Percentiles rank a stretch among this genome's conserved stretches.
Conservation (phyloP, 2,888 invertebrate species). For the Aspidiotus destructor region DNA sequence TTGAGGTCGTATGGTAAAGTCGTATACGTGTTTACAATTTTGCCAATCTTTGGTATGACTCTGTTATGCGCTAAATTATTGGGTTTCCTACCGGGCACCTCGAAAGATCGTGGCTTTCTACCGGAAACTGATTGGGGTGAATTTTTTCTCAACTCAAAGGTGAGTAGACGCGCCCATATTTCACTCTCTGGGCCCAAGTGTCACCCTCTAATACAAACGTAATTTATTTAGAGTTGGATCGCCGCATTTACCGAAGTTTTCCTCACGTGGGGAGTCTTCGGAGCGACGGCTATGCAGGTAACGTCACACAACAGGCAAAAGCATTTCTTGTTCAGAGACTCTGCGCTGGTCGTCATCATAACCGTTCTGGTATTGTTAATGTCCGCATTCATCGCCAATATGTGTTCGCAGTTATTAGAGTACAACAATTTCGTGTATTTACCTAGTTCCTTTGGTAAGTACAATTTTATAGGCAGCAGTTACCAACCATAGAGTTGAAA, state of each 20-base stretch:
- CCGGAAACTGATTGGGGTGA: conserved; percentile 72
- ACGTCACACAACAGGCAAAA: conserved; percentile 64
- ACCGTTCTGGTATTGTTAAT: conserved; percentile 66
- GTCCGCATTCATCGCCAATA: conserved; percentile 69
- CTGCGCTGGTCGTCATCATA: conserved; percentile 57
- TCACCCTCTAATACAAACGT: no score
- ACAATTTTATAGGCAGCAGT: background rate
- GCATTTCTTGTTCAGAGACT: conserved; percentile 52
- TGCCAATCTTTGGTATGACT: conserved; percentile 66
- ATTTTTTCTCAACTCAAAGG: conserved; percentile 72
- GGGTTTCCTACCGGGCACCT: conserved; percentile 52
- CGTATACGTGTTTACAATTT: conserved; percentile 64
- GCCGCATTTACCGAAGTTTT: conserved; percentile 83
- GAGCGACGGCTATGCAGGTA: conserved; percentile 69
- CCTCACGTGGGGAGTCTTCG: conserved; percentile 76
- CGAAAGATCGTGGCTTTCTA: conserved; percentile 55
- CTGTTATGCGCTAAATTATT: conserved; percentile 64
- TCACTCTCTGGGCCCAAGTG: no score
- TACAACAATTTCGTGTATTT: conserved; percentile 63
- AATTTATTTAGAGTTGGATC: conserved; percentile 64
- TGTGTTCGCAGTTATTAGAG: conserved; percentile 64
- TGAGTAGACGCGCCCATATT: conserved; percentile 40
- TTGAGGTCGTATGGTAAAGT: conserved; percentile 75
- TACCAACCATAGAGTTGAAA: background rate
- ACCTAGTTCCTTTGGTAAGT: conserved; percentile 76